These are phyloP conservation scores for Myotis planiceps DNA, from an alignment of 2,797 vertebrate genomes.

Conservation along the genomic window DNA sequence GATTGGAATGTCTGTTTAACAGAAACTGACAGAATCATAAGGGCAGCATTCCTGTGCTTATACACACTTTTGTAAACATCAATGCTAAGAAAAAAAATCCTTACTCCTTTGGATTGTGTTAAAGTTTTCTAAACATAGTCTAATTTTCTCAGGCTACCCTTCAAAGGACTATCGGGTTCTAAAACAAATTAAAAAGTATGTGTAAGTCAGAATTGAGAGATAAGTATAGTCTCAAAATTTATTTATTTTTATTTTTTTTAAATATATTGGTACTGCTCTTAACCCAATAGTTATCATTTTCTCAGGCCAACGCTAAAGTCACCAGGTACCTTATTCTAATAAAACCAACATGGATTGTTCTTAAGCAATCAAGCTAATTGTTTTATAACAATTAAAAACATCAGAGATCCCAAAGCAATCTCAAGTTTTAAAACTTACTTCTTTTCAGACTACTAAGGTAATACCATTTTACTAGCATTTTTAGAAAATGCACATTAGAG, in stretches of 20 bases:
- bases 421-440: background rate
- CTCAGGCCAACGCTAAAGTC: background rate
- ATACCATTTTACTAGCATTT: background rate
- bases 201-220: background rate
- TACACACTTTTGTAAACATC: background rate
- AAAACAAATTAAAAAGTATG: conserved; percentile 10
- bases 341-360: conserved; percentile 12
- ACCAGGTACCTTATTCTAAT: background rate
- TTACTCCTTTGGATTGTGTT: background rate
- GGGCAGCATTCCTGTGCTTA: background rate
- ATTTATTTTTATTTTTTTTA: background rate
- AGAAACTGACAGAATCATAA: conserved; percentile 2
- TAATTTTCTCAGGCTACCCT: background rate
- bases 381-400: background rate
- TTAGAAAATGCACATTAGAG: background rate
- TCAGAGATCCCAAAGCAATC: background rate
- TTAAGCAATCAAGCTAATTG: background rate
- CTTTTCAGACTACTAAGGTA: background rate
- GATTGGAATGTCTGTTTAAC: background rate
- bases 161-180: background rate
- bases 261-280: background rate
- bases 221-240: background rate
- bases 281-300: background rate
- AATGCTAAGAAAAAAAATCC: background rate
- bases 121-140: background rate